These are phyloP conservation scores for Matsumyia berberina DNA, from an alignment of 2,888 invertebrate genomes.

Conservation along the genomic window DNA sequence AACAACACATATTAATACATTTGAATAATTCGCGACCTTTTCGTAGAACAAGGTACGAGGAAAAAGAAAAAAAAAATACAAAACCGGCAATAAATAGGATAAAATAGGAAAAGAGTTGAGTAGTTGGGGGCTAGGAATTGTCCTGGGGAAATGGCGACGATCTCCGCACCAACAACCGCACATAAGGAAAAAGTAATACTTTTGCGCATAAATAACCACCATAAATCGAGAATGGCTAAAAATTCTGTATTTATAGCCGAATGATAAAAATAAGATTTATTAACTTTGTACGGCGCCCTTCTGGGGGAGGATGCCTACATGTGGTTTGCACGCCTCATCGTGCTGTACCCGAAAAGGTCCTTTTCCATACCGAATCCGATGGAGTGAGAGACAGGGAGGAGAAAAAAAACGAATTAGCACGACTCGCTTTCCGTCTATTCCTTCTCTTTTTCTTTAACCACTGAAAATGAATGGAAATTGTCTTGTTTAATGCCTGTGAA, in stretches of 20 bases:
- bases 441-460: conserved; percentile 20
- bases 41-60: conserved; percentile 54
- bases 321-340: conserved; percentile 36
- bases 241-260: conserved; percentile 85
- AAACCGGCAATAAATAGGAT: conserved; percentile 65
- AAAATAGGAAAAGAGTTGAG: conserved; percentile 74
- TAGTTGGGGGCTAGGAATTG: conserved; percentile 41
- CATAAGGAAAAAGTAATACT: conserved; percentile 77
- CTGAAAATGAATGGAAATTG: conserved; percentile 54
- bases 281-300: conserved; percentile 80
- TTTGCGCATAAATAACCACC: conserved; percentile 84
- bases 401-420: conserved; percentile 64
- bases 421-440: conserved; percentile 30
- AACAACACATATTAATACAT: conserved; percentile 66
- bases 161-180: conserved; percentile 73
- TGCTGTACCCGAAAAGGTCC: conserved; percentile 31
- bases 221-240: conserved; percentile 85
- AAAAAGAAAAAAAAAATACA: conserved; percentile 18
- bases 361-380: conserved; percentile 19
- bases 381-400: neutral
- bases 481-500: conserved; percentile 66
- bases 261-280: conserved; percentile 85
- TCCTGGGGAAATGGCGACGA: conserved; percentile 72
- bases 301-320: conserved; percentile 56
- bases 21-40: conserved; percentile 70